Conservation (phyloP, 1,140 invertebrate species). For the Carcinoscorpius rotundicauda region DNA sequence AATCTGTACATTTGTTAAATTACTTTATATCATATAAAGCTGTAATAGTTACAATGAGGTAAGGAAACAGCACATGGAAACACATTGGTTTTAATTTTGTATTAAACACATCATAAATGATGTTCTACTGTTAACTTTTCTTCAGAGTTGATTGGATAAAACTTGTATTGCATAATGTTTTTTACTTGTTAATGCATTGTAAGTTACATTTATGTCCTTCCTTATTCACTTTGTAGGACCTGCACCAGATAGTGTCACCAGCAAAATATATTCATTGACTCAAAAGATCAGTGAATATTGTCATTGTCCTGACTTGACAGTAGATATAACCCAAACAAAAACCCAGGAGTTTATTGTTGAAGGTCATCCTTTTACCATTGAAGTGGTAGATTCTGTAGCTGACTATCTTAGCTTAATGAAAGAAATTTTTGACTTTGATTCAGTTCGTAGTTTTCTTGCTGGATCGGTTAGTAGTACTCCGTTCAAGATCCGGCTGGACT, state of each 20-base stretch:
- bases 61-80: too few relatives aligned
- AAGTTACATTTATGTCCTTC: conserved; percentile 1
- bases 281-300: conserved; percentile 66
- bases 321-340: conserved; percentile 61
- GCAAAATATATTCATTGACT: conserved; percentile 73
- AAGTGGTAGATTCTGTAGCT: conserved; percentile 81
- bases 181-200: conserved; percentile 7
- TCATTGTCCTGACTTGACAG: conserved; percentile 57
- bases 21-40: too few relatives aligned
- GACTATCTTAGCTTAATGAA: conserved; percentile 92
- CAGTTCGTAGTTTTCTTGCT: conserved; percentile 59
- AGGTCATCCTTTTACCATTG: conserved; percentile 60
- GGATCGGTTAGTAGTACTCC: conserved; percentile 45
- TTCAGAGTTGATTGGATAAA: too few relatives aligned
- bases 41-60: too few relatives aligned
- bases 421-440: conserved; percentile 89
- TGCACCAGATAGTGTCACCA: conserved; percentile 80
- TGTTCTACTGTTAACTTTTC: too few relatives aligned
- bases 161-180: conserved; percentile 3
- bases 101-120: too few relatives aligned
- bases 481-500: conserved; percentile 79
- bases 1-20: too few relatives aligned
- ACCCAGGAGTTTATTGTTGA: conserved; percentile 47
- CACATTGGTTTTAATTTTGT: too few relatives aligned
- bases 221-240: conserved; percentile 44